phyloP scores from a whole-genome alignment of 2,888 invertebrate species.

The Lutraria lutraria region DNA sequence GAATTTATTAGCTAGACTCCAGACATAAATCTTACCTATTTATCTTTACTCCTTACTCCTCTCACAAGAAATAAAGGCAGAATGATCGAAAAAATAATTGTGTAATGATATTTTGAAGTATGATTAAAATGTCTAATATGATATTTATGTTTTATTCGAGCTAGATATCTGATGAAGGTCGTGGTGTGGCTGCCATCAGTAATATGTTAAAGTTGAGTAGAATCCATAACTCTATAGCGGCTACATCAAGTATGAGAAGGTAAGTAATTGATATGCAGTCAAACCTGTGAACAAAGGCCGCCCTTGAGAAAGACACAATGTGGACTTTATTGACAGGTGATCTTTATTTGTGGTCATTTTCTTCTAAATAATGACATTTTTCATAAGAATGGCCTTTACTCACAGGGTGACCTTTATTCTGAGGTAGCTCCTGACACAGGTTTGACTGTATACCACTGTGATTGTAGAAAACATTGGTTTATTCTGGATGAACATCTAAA shows the following conservation, averaged over 20 bases:
- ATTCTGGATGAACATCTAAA: no score
- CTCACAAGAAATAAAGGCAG: no score
- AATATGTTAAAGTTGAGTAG: conserved; percentile 89
- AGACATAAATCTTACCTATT: neutral
- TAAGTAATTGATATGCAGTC: conserved; percentile 71
- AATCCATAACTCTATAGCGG: conserved; percentile 88
- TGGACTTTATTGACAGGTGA: no score
- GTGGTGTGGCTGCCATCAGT: conserved; percentile 88
- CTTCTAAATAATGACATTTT: no score
- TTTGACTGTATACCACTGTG: neutral
- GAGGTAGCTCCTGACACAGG: no score
- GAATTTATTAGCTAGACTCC: neutral
- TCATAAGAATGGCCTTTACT: no score
- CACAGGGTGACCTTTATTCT: no score
- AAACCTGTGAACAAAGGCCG: no score
- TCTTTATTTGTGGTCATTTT: no score
- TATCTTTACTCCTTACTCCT: no score
- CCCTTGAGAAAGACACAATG: no score
- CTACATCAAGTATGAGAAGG: conserved; percentile 87
- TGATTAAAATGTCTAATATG: neutral
- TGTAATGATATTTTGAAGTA: neutral
- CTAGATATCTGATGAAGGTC: conserved; percentile 87
- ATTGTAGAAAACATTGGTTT: no score
- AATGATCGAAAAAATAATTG: neutral
- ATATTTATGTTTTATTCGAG: neutral